These are phyloP conservation scores for Sphenodon punctatus DNA, from an alignment of 2,797 vertebrate genomes.

Conservation along the genomic window DNA sequence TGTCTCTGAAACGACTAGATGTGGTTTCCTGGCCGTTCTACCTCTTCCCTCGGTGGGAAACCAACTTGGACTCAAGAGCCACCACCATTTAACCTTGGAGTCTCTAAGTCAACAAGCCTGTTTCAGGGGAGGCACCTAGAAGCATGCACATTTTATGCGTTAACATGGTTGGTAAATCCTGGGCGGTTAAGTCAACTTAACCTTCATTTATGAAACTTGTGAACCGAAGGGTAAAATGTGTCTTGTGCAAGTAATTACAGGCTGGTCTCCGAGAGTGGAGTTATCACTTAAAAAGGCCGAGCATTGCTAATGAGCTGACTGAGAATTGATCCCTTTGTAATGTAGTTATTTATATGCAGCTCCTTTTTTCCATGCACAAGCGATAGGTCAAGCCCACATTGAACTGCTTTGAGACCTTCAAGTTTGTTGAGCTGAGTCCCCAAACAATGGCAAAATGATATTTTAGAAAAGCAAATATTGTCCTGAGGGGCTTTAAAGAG, in stretches of 20 bases:
- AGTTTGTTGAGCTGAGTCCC: constrained; percentile 88
- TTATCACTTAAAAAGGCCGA: constrained; percentile 88
- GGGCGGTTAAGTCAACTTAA: constrained; percentile 99
- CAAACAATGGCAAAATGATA: constrained; percentile 96
- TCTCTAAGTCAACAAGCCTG: constrained; percentile 72
- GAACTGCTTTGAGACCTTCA: constrained; percentile 84
- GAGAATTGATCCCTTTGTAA: constrained; percentile 98
- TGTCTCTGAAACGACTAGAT: constrained; percentile 57
- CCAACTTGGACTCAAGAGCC: constrained; percentile 76
- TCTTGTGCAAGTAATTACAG: constrained; percentile 94
- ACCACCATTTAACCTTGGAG: constrained; percentile 88
- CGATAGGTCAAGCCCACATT: constrained; percentile 86
- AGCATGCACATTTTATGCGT: constrained; percentile 95
- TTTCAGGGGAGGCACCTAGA: constrained; percentile 78
- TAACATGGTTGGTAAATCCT: constrained; percentile 98
- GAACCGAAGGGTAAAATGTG: constrained; percentile 91
- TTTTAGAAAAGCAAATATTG: constrained; percentile 99
- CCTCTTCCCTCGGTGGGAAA: constrained; percentile 39
- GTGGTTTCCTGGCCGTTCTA: constrained; percentile 53
- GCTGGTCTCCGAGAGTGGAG: constrained; percentile 80
- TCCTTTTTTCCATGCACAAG: constrained; percentile 81
- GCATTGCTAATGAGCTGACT: constrained; percentile 94
- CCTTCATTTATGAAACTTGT: constrained; percentile 98
- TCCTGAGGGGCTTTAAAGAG: constrained; percentile 85
- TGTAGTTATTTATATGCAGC: constrained; percentile 99